phyloP scores from a whole-genome alignment of 2,888 invertebrate genomes.

The Caenorhabditis wallacei region DNA sequence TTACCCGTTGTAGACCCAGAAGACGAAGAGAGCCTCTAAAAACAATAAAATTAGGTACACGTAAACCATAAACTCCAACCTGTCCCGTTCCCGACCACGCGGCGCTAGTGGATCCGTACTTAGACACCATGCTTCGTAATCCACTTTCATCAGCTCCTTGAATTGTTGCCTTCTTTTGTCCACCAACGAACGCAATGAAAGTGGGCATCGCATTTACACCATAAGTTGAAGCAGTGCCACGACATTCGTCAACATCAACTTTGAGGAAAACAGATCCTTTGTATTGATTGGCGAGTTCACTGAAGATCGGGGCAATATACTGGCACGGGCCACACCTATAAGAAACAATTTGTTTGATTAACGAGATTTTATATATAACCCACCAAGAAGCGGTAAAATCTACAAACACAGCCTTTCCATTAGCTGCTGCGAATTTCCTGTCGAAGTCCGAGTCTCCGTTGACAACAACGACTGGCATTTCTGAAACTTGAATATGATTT shows the following conservation, averaged over 20 bases:
- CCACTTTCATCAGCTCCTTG: conserved; percentile 59
- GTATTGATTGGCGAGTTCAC: conserved; percentile 92
- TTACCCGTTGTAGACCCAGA: background rate
- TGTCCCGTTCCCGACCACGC: conserved; percentile 59
- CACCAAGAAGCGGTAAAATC: conserved; percentile 64
- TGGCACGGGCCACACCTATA: conserved; percentile 96
- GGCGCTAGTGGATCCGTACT: conserved; percentile 38
- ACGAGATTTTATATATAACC: background rate
- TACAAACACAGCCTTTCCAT: conserved; percentile 50
- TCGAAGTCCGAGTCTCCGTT: conserved; percentile 55
- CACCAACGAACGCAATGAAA: conserved; percentile 93
- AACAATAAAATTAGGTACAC: no score
- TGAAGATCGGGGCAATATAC: conserved; percentile 94
- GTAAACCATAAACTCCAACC: no score
- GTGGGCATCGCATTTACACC: conserved; percentile 98
- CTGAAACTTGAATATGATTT: no score
- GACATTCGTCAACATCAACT: conserved; percentile 91
- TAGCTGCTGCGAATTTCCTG: conserved; percentile 38
- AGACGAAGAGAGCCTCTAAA: conserved; percentile 38
- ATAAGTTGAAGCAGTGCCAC: conserved; percentile 88
- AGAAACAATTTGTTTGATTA: no score
- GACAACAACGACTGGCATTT: conserved; percentile 52
- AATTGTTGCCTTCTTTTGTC: conserved; percentile 63
- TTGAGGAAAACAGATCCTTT: conserved; percentile 90
- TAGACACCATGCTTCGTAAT: conserved; percentile 46